Base-by-base conservation (phyloP, 2,797 vertebrate species). In the Amphiprion clarkii region DNA sequence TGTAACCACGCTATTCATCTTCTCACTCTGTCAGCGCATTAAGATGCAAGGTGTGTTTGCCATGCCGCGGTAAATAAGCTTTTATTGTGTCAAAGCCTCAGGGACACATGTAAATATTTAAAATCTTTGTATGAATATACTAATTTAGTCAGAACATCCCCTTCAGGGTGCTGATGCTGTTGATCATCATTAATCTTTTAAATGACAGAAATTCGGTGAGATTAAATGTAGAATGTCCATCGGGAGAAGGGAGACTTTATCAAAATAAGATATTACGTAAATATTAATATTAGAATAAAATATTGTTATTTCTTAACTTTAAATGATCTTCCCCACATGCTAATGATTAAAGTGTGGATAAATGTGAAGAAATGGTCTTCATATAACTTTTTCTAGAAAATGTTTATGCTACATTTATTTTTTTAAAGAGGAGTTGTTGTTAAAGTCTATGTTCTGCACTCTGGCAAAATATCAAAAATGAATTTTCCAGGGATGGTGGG, bases 21-120 rank as follows among this genome's bases (percentile, higher is more conserved):
- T 87, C 81, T 83, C 71, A 31, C 82, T 78, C 81, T 83, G 84
- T 85, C 86, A 76, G 70, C 21, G 57, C 62, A 90, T 93, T 93
- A 89, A 88, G 87, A 93, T 93, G 86, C 89, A 88, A 90, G 88
- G 87, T 89, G 80, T 83, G 82, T 89, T 89, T 76, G 77, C 77
- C 88, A 59, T 86, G 86, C 78, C 86, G 71, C 33, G 83, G 90
- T 93, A 93, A 94, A 93, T 93, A 93, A 87, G 90, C 79, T 83
- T 92, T 92, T 92, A 93, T 91, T 92, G 82, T 76, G 67, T 79
- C 49, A 56, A 88, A 81, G 84, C 91, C 89, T 85, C 74, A 13
- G 88, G 92, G 89, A 89, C 74, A 87, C 79, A 87, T 93, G 86
- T 90, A 74, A 93, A 93, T 91, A 90, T 93, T 93, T 91, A 86